Percentiles rank a stretch among this genome's conserved stretches.
phyloP scores from a whole-genome alignment of 1,140 invertebrate genomes.

The Chrysomallon squamiferum region DNA sequence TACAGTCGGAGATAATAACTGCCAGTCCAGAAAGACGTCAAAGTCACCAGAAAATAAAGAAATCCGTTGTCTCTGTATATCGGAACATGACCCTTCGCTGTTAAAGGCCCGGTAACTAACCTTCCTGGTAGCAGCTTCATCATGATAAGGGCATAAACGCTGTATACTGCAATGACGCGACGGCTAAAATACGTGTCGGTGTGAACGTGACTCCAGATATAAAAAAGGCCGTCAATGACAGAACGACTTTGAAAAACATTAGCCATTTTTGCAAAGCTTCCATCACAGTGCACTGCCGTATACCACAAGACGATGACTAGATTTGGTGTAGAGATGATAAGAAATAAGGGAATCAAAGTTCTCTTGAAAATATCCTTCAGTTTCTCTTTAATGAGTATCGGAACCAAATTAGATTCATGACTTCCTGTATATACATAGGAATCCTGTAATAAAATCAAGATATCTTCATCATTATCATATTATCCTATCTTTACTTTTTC shows the following conservation, averaged over 20 bases:
- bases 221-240: constrained; percentile 22
- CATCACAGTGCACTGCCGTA: constrained; percentile 44
- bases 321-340: constrained; percentile 51
- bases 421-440: too few species aligned
- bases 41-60: constrained; percentile 64
- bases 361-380: constrained; percentile 33
- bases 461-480: too few species aligned
- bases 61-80: constrained; percentile 69
- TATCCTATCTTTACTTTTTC: too few species aligned
- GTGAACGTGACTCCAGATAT: constrained; percentile 46
- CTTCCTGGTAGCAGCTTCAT: constrained; percentile 64
- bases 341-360: constrained; percentile 44
- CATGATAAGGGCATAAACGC: constrained; percentile 44
- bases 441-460: too few species aligned
- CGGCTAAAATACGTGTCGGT: constrained; percentile 36
- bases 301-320: constrained; percentile 56
- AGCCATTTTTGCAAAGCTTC: constrained; percentile 45
- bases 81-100: constrained; percentile 65
- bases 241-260: constrained; percentile 25
- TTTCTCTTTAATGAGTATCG: not conserved
- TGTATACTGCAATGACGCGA: constrained; percentile 46
- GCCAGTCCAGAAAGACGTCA: constrained; percentile 56
- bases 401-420: too few species aligned
- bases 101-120: constrained; percentile 64
- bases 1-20: constrained; percentile 45